These are phyloP conservation scores for Cyprinodon variegatus DNA, from an alignment of 2,113 vertebrate species.

Conservation along the genomic window DNA sequence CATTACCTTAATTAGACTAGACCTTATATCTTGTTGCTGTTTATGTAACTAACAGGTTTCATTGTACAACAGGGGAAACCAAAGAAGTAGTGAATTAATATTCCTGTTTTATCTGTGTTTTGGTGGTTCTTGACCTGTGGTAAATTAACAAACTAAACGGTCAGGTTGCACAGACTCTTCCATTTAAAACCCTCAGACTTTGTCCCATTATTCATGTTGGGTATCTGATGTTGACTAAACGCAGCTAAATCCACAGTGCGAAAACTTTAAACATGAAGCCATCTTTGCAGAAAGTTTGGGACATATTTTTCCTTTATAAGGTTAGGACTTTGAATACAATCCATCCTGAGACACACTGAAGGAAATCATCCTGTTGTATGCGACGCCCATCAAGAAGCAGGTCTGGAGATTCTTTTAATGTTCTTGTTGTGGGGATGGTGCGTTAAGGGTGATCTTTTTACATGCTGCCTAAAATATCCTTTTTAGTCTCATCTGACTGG, in stretches of 20 bases:
- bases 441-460: not conserved
- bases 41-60: not conserved
- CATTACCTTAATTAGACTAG: not conserved
- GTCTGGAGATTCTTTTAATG: not conserved
- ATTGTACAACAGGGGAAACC: not conserved
- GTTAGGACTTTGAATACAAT: not conserved
- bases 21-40: too few relatives aligned
- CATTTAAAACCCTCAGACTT: not conserved
- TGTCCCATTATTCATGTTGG: not conserved
- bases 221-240: not conserved
- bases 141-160: too few relatives aligned
- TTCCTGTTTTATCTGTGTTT: not conserved
- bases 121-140: not conserved
- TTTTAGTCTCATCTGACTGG: not conserved
- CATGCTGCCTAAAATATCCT: not conserved
- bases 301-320: not conserved
- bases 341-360: too few relatives aligned
- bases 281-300: not conserved
- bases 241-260: not conserved
- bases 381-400: too few relatives aligned
- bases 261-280: not conserved
- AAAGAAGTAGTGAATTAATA: not conserved
- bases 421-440: not conserved
- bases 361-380: too few relatives aligned
- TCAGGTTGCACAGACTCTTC: too few relatives aligned